Evolutionary conservation across 2,113 vertebrate genomes (phyloP), one percentile per base, ranked within the genome.

Genomic region (Manacus vitellinus): DNA sequence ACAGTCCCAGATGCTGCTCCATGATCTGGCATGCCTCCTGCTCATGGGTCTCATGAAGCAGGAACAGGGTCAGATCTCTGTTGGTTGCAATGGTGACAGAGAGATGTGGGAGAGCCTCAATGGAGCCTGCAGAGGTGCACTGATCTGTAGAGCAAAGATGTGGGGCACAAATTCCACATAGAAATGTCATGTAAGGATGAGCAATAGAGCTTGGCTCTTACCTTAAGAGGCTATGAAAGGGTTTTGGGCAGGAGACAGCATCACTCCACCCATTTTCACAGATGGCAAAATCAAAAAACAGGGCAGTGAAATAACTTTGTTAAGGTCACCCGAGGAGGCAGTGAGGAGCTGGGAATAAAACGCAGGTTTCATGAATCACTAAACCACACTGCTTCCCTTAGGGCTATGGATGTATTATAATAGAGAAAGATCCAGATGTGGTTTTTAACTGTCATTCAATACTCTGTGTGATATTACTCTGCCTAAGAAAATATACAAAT

Each of bases 401-500:
- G 87, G 96, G 94, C 93, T 82, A 85, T 85, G 91, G 96, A 95
- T 95, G 70, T 75, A 89, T 96, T 97, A 85, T 89, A 96, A 89
- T 37, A 72, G 83, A 89, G 94, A 70, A 87, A 94, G 91, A 96
- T 95, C 94, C 94, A 96, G 93, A 97, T 97, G 95, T 95, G 96
- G 96, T 96, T 97, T 97, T 87, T 65, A 95, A 95, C 95, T 96
- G 84, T 91, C 55, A 39, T 94, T 95, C 91, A 91, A 47, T 89
- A 89, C 73, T 87, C 83, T 63, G 83, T 89, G 86, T 95, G 93
- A 95, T 96, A 94, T 82, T 95, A 76, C 74, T 93, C 81, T 92
- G 94, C 92, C 81, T 95, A 94, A 94, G 87, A 95, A 96, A 95
- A 95, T 95, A 97, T 85, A 96, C 92, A 93, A 94, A 97, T 96